phyloP scores from a whole-genome alignment of 1,140 invertebrate genomes.

The Drosophila lacteicornis region DNA sequence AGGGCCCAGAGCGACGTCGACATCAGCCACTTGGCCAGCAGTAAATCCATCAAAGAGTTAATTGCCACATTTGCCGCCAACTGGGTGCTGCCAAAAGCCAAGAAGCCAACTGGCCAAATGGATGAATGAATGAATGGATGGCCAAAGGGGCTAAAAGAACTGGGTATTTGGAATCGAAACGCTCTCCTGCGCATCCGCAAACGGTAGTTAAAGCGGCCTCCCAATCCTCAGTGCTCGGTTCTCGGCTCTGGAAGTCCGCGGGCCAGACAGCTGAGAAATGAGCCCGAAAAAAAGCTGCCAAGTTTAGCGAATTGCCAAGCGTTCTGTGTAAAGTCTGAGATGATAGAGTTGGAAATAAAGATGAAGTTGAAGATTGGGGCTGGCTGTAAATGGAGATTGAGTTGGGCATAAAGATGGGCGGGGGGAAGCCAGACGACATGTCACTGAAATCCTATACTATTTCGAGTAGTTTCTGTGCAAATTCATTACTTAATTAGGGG shows the following conservation, averaged over 20 bases:
- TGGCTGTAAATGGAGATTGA: slow-evolving; percentile 34
- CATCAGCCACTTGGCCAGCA: slow-evolving; percentile 34
- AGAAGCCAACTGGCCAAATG: slow-evolving; percentile 12
- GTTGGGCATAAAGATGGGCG: slow-evolving; percentile 6
- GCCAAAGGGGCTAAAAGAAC: slow-evolving; percentile 47
- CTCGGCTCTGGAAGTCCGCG: neutral
- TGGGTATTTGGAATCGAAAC: slow-evolving; percentile 31
- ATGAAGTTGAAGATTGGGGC: slow-evolving; percentile 11
- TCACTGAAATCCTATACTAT: slow-evolving; percentile 12
- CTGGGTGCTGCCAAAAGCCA: slow-evolving; percentile 19
- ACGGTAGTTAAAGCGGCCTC: slow-evolving; percentile 46
- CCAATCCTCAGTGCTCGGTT: slow-evolving; percentile 14
- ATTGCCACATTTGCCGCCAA: slow-evolving; percentile 71
- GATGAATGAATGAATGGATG: slow-evolving; percentile 29
- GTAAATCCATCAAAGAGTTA: slow-evolving; percentile 82
- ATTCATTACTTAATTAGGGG: slow-evolving; percentile 1
- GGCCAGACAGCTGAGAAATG: slow-evolving; percentile 54
- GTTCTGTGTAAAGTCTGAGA: slow-evolving; percentile 5
- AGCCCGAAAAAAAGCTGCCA: slow-evolving; percentile 41
- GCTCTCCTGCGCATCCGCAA: slow-evolving; percentile 46
- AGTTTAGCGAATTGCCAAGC: slow-evolving; percentile 37
- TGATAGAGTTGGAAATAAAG: slow-evolving; percentile 23
- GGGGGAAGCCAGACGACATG: neutral
- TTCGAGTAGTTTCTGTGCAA: neutral
- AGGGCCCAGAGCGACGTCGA: slow-evolving; percentile 30